Percentiles rank a stretch among this genome's conserved stretches.
Conservation (phyloP, 1,140 invertebrate species). For the Platyura marginata region DNA sequence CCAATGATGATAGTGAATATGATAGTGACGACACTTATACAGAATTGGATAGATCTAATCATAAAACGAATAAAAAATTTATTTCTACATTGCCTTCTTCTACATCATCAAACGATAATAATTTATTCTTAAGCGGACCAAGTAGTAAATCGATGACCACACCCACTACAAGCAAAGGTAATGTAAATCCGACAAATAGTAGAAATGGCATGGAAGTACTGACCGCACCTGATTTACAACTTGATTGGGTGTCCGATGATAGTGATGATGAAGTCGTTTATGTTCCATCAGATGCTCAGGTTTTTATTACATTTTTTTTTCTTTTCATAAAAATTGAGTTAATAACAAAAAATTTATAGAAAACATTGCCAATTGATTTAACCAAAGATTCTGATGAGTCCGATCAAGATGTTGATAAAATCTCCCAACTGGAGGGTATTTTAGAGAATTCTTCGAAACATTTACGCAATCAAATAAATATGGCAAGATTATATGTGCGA, state of each 20-base stretch:
- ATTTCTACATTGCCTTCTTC: too few relatives aligned
- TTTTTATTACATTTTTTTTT: background rate
- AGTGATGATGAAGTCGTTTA: slow-evolving; percentile 35
- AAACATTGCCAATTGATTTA: background rate
- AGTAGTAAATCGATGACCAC: too few relatives aligned
- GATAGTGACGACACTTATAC: too few relatives aligned
- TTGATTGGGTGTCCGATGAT: slow-evolving; percentile 55
- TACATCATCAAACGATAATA: too few relatives aligned
- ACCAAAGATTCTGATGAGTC: background rate
- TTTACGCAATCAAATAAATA: background rate
- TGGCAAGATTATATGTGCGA: too few relatives aligned
- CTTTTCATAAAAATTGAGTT: background rate
- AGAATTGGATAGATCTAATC: too few relatives aligned
- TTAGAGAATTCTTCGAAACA: background rate
- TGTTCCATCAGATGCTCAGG: slow-evolving; percentile 5
- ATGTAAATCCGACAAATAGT: background rate
- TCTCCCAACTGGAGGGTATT: background rate
- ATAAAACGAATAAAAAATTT: too few relatives aligned
- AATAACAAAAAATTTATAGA: background rate
- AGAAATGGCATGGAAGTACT: background rate
- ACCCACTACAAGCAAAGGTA: too few relatives aligned
- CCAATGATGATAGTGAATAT: background rate
- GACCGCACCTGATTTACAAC: slow-evolving; percentile 29
- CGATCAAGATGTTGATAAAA: too few relatives aligned
- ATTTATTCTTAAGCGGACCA: too few relatives aligned